A percentile compares a stretch with the other conserved stretches of the same genome.
Evolutionary conservation across 2,888 invertebrate species (phyloP).

Genomic region (Sycophila texana): DNA sequence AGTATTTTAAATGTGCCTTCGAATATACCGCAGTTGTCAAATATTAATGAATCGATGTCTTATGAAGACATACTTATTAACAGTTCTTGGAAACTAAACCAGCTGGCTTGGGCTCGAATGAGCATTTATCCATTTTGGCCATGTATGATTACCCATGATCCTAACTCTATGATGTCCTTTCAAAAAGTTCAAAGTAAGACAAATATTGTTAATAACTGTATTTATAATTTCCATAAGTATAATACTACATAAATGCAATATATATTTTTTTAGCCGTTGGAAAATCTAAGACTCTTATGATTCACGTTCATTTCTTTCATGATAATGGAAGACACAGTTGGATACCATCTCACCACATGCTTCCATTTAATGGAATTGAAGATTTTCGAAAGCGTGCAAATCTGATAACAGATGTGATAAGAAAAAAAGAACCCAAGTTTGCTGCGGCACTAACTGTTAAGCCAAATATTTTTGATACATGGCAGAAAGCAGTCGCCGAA

Average conservation of each 20-base stretch:
- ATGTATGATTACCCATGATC: slow-evolving; percentile 55
- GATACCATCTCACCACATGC: slow-evolving; percentile 57
- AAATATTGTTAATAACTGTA: neutral
- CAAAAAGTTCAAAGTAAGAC: slow-evolving; percentile 57
- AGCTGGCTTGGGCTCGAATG: slow-evolving; percentile 58
- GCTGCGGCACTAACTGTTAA: slow-evolving; percentile 56
- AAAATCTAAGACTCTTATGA: slow-evolving; percentile 53
- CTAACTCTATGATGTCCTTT: slow-evolving; percentile 47
- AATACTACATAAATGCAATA: neutral
- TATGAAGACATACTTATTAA: slow-evolving; percentile 43
- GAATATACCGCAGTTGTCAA: neutral
- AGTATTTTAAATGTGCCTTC: slow-evolving; percentile 1
- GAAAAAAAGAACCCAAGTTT: slow-evolving; percentile 58
- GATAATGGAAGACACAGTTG: slow-evolving; percentile 58
- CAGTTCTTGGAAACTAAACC: slow-evolving; percentile 50
- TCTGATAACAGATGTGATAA: slow-evolving; percentile 43
- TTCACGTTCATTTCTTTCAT: slow-evolving; percentile 58
- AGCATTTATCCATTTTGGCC: slow-evolving; percentile 60
- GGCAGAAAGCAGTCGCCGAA: slow-evolving; percentile 59
- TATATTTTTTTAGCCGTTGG: slow-evolving; percentile 49
- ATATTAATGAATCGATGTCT: slow-evolving; percentile 14
- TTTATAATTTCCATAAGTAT: neutral
- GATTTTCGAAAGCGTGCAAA: slow-evolving; percentile 55
- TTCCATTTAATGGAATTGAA: slow-evolving; percentile 56
- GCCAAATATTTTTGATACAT: slow-evolving; percentile 51